These are phyloP conservation scores for Parauchenoglanis punctatus DNA, from an alignment of 2,797 vertebrate genomes.

Conservation along the genomic window DNA sequence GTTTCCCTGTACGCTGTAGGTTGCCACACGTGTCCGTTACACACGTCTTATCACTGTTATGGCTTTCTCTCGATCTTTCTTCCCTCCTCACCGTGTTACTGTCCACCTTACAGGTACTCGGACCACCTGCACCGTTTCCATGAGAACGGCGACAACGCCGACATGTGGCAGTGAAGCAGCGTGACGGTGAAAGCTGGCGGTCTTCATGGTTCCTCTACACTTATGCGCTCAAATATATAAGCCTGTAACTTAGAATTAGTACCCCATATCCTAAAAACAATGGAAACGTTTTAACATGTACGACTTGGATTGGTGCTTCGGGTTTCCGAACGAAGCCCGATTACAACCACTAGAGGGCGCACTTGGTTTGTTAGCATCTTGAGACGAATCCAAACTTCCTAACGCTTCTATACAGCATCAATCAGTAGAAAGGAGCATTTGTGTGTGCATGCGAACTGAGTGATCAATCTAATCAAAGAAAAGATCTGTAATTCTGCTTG, in stretches of 20 bases:
- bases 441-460: background rate
- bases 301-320: background rate
- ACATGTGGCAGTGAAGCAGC: constrained; percentile 72
- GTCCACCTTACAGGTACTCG: constrained; percentile 78
- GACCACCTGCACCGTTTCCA: constrained; percentile 96
- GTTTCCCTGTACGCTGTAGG: background rate
- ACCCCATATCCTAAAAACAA: background rate
- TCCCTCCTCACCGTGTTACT: background rate
- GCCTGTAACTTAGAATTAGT: background rate
- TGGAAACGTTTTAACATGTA: background rate
- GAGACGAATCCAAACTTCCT: background rate
- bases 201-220: background rate
- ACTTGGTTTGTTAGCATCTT: background rate
- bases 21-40: background rate
- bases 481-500: background rate
- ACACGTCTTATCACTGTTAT: too few species aligned
- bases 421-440: background rate
- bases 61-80: background rate
- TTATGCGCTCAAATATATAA: background rate
- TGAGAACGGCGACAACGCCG: constrained; percentile 78
- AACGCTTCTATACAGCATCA: background rate
- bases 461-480: background rate
- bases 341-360: constrained; percentile 63
- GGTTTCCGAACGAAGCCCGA: background rate
- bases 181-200: too few species aligned